Conservation (phyloP, 1,140 invertebrate species). For the Amyelois transitella region DNA sequence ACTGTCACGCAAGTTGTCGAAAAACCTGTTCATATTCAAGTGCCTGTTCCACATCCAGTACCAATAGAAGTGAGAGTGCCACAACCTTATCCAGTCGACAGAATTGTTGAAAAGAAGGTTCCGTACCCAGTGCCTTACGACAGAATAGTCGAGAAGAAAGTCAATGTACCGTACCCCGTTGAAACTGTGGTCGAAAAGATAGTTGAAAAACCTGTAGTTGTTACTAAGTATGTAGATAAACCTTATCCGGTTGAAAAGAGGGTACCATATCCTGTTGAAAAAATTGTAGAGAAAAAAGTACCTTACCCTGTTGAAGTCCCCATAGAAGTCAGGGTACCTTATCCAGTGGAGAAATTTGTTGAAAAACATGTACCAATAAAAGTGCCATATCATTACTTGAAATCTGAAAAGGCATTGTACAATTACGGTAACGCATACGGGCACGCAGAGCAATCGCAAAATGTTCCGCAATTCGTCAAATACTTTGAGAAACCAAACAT, state of each 20-base stretch:
- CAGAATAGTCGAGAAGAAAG: conserved; percentile 72
- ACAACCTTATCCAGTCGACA: conserved; percentile 68
- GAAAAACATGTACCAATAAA: conserved; percentile 42
- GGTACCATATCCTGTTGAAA: conserved; percentile 70
- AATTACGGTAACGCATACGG: conserved; percentile 2
- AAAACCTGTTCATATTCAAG: conserved; percentile 71
- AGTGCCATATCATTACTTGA: conserved; percentile 33
- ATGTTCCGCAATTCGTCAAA: conserved; percentile 28
- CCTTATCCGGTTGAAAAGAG: conserved; percentile 67
- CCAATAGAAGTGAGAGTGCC: conserved; percentile 65
- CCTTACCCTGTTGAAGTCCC: conserved; percentile 75
- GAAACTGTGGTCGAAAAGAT: conserved; percentile 70
- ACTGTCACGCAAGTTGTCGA: conserved; percentile 75
- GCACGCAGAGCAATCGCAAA: conserved; percentile 14
- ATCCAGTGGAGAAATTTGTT: conserved; percentile 68
- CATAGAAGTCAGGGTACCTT: conserved; percentile 72
- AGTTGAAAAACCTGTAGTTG: conserved; percentile 70
- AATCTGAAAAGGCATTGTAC: neutral
- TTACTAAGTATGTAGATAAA: conserved; percentile 71
- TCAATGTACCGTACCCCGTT: conserved; percentile 73
- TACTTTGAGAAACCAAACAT: conserved; percentile 11
- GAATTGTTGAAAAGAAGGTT: conserved; percentile 73
- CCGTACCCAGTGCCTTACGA: conserved; percentile 74
- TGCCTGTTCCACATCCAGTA: conserved; percentile 69
- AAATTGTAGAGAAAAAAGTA: conserved; percentile 65